Percentiles rank a stretch among this genome's conserved stretches.
phyloP scores from a whole-genome alignment of 2,888 invertebrate species.

The Hyles lineata region DNA sequence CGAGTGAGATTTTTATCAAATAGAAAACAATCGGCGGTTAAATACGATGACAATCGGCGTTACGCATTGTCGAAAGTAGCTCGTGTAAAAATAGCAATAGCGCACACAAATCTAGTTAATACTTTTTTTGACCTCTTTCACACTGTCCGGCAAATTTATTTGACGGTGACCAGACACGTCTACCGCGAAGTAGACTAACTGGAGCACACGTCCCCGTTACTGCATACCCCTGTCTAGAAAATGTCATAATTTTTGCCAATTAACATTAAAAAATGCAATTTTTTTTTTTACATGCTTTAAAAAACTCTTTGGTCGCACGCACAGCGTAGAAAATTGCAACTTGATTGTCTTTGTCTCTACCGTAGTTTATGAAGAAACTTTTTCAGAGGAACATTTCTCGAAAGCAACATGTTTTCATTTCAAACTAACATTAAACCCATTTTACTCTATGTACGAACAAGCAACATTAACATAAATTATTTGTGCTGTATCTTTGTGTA shows the following conservation, averaged over 20 bases:
- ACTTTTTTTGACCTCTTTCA: slow-evolving; percentile 20
- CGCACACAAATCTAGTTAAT: slow-evolving; percentile 1
- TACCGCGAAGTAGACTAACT: slow-evolving; percentile 22
- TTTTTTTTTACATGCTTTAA: not conserved
- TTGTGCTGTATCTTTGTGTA: slow-evolving; percentile 10
- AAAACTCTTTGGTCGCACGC: slow-evolving; percentile 1
- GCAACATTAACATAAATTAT: not conserved
- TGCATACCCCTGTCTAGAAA: slow-evolving; percentile 26
- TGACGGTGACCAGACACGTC: slow-evolving; percentile 22
- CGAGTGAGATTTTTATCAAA: not conserved
- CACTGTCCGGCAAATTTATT: slow-evolving; percentile 26
- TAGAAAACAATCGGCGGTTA: slow-evolving; percentile 4
- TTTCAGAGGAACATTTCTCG: not conserved
- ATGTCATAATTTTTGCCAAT: slow-evolving; percentile 18
- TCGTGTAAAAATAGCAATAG: slow-evolving; percentile 14
- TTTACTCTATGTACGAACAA: slow-evolving; percentile 3
- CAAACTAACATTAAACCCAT: slow-evolving; percentile 2
- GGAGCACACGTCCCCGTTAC: slow-evolving; percentile 29
- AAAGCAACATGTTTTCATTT: not conserved
- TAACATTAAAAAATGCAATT: slow-evolving; percentile 13
- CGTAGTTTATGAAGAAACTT: not conserved
- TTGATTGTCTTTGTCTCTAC: slow-evolving; percentile 5
- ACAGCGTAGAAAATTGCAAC: not conserved
- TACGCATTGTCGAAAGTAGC: slow-evolving; percentile 4
- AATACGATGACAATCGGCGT: not conserved